Evolutionary conservation across 1,140 invertebrate species (phyloP), one percentile per base, ranked within the genome.

Genomic region (Camponotus floridanus): DNA sequence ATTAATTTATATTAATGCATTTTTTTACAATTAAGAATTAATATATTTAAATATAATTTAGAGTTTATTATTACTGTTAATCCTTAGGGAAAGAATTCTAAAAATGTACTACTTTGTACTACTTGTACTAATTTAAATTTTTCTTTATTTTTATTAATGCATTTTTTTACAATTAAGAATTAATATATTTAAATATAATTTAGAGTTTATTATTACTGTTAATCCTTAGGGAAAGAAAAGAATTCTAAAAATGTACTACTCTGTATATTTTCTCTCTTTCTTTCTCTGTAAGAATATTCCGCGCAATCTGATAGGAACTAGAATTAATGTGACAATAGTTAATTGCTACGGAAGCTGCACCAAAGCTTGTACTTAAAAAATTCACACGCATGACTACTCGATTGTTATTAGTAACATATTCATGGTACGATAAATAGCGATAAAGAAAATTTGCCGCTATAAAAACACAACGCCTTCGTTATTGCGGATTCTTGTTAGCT

Each of bases 401-500:
- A 83, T n/a, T 64, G 76, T 80, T 68, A 80, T 68, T 33, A 73
- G 13, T 51, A 18, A 15, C 45, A 61, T 67, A 81, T 26, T 42
- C 26, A 36, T 13, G 39, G 13, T 61, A 62, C 79, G 68, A 83
- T 83, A 83, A 83, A 83, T 83, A 74, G 61, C 57, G 57, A 74
- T 83, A 39, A 61, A 73, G 68, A 73, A 45, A 5, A 31, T 51
- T n/a, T 42, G 45, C 45, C 5, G 64, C 42, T 68, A 5, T 76
- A 55, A 55, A 86, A 87, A 65, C 64, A 68, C 67, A 76, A 64
- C 51, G 36, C 33, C 33, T 39, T 26, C 76, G 64, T 86, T 86
- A 59, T 73, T 86, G 85, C 78, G 48, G 68, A 55, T 74, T 73
- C 70, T 78, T 78, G 81, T 85, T 85, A 65, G 59, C 73, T 45